phyloP scores from a whole-genome alignment of 92 coral and sea anemone species.

The Desmophyllum pertusum region DNA sequence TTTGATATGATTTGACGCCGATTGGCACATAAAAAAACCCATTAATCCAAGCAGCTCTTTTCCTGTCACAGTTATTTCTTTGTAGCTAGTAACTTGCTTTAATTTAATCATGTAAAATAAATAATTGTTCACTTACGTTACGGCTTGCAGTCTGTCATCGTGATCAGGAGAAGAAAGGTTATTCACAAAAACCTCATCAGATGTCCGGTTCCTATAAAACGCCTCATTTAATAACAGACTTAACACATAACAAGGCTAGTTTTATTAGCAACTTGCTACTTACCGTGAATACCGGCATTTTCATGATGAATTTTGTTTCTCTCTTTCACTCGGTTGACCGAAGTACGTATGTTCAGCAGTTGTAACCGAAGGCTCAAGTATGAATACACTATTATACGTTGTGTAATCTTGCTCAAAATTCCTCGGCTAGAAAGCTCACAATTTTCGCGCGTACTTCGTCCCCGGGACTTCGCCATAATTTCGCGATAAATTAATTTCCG shows the following conservation, averaged over 20 bases:
- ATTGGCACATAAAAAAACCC: no score
- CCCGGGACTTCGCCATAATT: no score
- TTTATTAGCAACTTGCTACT: neutral
- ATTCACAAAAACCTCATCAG: constrained; percentile 78
- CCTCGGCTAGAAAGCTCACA: no score
- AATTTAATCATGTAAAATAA: neutral
- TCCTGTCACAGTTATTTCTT: neutral
- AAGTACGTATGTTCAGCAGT: constrained; percentile 13
- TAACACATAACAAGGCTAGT: neutral
- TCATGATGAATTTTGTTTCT: constrained; percentile 67
- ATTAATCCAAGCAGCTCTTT: no score
- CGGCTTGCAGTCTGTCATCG: constrained; percentile 86
- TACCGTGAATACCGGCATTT: constrained; percentile 92
- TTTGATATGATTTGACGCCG: no score
- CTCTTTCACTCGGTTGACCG: no score
- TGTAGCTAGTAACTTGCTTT: neutral
- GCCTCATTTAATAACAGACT: neutral
- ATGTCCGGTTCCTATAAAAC: constrained; percentile 81
- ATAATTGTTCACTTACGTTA: constrained; percentile 71
- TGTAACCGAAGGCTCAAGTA: constrained; percentile 22
- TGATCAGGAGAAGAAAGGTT: constrained; percentile 69
- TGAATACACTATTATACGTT: neutral
- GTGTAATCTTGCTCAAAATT: constrained; percentile 1
- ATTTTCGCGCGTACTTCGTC: no score
- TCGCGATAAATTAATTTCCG: no score